phyloP scores from a whole-genome alignment of 1,140 invertebrate species.

The Ooceraea biroi region DNA sequence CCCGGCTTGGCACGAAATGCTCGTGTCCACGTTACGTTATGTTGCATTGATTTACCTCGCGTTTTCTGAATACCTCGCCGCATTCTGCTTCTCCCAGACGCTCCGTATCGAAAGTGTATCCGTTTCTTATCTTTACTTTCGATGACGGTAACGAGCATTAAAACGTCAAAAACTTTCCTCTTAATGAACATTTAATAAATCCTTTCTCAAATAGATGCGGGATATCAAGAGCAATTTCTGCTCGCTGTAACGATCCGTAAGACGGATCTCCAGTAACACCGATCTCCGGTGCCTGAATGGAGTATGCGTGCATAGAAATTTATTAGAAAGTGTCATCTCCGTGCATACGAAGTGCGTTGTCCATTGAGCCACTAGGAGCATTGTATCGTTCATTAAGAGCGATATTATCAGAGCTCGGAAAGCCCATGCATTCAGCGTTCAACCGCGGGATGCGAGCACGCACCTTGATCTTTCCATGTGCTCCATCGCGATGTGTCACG shows the following conservation, averaged over 20 bases:
- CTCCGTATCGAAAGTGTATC: constrained; percentile 5
- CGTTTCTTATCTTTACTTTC: neutral
- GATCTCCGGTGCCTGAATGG: neutral
- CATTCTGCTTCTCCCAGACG: neutral
- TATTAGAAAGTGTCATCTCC: neutral
- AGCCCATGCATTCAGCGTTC: neutral
- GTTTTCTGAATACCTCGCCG: constrained; percentile 67
- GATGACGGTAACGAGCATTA: neutral
- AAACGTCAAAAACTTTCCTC: neutral
- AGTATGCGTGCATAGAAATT: neutral
- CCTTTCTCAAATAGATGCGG: neutral
- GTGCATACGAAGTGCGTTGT: no score
- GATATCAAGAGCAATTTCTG: no score
- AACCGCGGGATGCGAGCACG: neutral
- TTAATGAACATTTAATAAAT: neutral
- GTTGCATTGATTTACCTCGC: constrained; percentile 66
- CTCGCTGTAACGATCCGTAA: no score
- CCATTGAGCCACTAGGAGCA: neutral
- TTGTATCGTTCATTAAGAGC: neutral
- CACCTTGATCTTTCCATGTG: constrained; percentile 21
- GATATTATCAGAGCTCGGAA: constrained; percentile 24
- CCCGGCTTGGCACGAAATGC: constrained; percentile 68
- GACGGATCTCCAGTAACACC: neutral
- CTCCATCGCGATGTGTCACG: constrained; percentile 20
- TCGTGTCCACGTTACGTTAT: constrained; percentile 57